Evolutionary conservation across 2,888 invertebrate species (phyloP).

Genomic region (Nudaria mundana): DNA sequence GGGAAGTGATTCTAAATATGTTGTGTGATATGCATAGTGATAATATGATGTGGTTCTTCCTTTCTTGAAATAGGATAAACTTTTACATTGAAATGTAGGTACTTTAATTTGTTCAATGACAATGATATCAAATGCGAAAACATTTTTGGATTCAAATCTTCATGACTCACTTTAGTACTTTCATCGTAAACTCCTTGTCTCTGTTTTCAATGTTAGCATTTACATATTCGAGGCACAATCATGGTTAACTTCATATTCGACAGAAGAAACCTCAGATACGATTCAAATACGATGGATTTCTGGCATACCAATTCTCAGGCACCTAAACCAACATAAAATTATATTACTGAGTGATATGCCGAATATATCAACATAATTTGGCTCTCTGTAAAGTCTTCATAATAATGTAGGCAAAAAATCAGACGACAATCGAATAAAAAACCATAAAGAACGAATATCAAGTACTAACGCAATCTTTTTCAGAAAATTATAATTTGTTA

Average conservation of each 20-base stretch:
- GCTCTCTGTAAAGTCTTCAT: no score
- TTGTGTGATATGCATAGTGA: no score
- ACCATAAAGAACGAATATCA: no score
- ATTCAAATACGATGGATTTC: constrained; percentile 42
- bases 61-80: no score
- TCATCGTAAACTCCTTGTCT: constrained; percentile 36
- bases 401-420: no score
- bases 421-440: no score
- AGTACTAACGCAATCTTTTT: no score
- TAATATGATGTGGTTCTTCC: no score
- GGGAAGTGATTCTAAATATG: no score
- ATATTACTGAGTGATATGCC: constrained; percentile 15
- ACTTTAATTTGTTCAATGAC: constrained; percentile 67
- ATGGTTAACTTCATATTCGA: constrained; percentile 42
- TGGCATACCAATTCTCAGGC: constrained; percentile 15
- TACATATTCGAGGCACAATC: constrained; percentile 45
- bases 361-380: constrained; percentile 21
- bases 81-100: no score
- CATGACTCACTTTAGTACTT: constrained; percentile 19
- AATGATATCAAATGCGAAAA: constrained; percentile 50
- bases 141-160: constrained; percentile 21
- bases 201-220: constrained; percentile 50
- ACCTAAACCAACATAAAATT: constrained; percentile 20
- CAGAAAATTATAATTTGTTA: no score
- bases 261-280: constrained; percentile 46